phyloP scores from a whole-genome alignment of 2,888 invertebrate genomes.

The Anticlea derivata region DNA sequence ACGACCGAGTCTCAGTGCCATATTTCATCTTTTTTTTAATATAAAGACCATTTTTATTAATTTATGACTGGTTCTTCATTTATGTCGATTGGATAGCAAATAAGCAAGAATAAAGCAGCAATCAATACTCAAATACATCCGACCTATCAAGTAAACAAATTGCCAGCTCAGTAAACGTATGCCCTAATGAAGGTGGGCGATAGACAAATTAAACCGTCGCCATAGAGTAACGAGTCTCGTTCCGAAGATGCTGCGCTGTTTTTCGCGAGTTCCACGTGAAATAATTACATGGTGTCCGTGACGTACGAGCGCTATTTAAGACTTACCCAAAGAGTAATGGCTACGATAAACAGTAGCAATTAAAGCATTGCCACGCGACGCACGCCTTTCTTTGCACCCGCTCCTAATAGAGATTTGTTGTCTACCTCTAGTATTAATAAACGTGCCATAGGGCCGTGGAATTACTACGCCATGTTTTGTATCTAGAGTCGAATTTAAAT shows the following conservation, averaged over 20 bases:
- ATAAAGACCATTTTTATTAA: too few relatives aligned
- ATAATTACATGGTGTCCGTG: slow-evolving; percentile 80
- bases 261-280: slow-evolving; percentile 77
- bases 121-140: slow-evolving; percentile 21
- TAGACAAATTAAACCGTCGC: slow-evolving; percentile 68
- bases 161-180: slow-evolving; percentile 45
- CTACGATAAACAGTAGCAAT: slow-evolving; percentile 79
- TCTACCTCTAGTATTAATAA: slow-evolving; percentile 4
- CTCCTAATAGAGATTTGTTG: slow-evolving; percentile 54
- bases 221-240: slow-evolving; percentile 58
- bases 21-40: too few relatives aligned
- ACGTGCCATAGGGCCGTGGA: not conserved
- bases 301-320: slow-evolving; percentile 80
- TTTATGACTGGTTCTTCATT: too few relatives aligned
- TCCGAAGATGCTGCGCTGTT: slow-evolving; percentile 61
- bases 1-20: too few relatives aligned
- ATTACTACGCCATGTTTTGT: not conserved
- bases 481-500: too few relatives aligned
- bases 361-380: slow-evolving; percentile 81
- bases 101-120: not conserved
- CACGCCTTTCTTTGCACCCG: slow-evolving; percentile 77
- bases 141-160: slow-evolving; percentile 25
- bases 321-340: slow-evolving; percentile 76
- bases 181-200: slow-evolving; percentile 54
- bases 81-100: too few relatives aligned